Base-by-base conservation (phyloP, 2,797 vertebrate genomes). In the Rhinophrynus dorsalis region DNA sequence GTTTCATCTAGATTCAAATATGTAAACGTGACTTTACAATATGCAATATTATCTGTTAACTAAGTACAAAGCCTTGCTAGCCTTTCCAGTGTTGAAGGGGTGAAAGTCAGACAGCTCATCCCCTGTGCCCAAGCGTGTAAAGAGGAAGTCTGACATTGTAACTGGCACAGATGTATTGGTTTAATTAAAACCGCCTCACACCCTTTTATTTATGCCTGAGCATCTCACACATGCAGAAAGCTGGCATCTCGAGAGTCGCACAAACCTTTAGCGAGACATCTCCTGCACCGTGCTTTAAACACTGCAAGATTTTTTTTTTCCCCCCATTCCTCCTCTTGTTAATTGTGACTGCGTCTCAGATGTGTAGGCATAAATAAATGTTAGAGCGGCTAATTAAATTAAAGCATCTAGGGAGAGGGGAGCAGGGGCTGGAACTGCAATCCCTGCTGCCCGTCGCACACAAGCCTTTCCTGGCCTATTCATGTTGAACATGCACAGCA, bases 121-220 rank as follows among this genome's bases (percentile, higher is more conserved):
- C 74, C 26, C 66, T 73, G 59, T 72, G 68, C 40, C 51, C 74
- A 18, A 65, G 61, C 37, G 13, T 79, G 75, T 77, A 26, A 32
- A 75, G 76, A 82, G 70, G 77, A 79, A 73, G 78, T 82, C 74
- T 79, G 60, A 58, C 81, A 74, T 75, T 71, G 75, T 75, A 82
- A 77, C 79, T 81, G 81, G 82, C 78, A 68, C 81, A 84, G 84
- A 84, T 85, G 81, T 78, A 80, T 80, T 79, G 80, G 74, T 83
- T 86, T 87, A 80, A 85, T 85, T 80, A 88, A 73, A 82, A 78
- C 79, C 86, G 75, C 75, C n/a, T 82, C 84, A 78, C 82, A 82
- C 83, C 78, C 74, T 82, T 73, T 86, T 86, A 83, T 86, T 86
- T 88, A 78, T 89, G 83, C 86, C 78, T 85, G 82, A 90, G 76